Base-by-base conservation (phyloP, 1,140 invertebrate genomes). In the Apis laboriosa region DNA sequence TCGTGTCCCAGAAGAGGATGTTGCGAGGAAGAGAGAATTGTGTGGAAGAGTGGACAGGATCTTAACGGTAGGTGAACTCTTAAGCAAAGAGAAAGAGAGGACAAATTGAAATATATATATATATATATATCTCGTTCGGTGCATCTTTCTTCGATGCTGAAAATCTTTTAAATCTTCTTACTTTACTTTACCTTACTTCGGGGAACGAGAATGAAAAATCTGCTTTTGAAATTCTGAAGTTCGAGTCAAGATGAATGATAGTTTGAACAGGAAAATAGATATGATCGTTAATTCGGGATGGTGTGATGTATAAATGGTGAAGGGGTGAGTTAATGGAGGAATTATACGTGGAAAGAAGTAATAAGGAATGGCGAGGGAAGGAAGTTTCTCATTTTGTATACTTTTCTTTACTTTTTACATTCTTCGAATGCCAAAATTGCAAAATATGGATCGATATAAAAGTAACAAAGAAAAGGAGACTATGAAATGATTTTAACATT, bases 31-130 rank as follows among this genome's bases (percentile, higher is more conserved):
- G 2, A 3, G 1, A 7, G 1, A 8, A 49, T 34, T 34, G 28
- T 17, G n/a, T 11, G n/a, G 51, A 71, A 17, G 49, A 71, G 60
- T 8, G 61, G 56, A 75, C 71, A 43, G 9, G 0, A 75, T 17
- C n/a, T 74, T 73, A 8, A 2, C 60, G 24, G 17, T n/a, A 15
- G 51, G 1, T 15, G n/a, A 15, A 19, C 56, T 34, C 60, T 80
- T 13, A 7, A 66, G 53, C 60, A 24, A 80, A 67, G 55, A 61
- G 55, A 68, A 43, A 60, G 64, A 51, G 64, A 24, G 74, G 17
- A 68, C 80, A 61, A 77, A 68, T 76, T 76, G 55, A 82, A 82
- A 76, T 79, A 55, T 64, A 43, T 72, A 67, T 67, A 24, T 67
- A 24, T 24, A 74, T 74, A 56, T 66, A 53, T 72, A 63, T 61